Base-by-base conservation (phyloP, 2,888 invertebrate genomes). In the Nemotelus pantherinus region DNA sequence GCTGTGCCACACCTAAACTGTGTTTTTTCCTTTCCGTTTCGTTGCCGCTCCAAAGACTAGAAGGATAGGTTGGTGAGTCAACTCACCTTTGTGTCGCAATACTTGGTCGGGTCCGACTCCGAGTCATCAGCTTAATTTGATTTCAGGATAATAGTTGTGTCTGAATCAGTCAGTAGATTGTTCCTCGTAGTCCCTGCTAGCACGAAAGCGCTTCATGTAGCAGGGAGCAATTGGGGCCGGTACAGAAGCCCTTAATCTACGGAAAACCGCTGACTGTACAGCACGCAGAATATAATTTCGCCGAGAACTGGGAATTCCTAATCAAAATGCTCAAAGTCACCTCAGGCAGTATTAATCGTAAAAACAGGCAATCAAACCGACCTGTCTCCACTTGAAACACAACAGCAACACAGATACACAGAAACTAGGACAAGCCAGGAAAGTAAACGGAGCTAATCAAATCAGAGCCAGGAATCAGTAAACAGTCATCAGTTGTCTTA, bases 51-150 rank as follows among this genome's bases (percentile, higher is more conserved):
- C 39, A n/a, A 2, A 44, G 44, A 58, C n/a, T 39, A 44, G 39
- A 45, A 57, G 58, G 72, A 72, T 45, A 9, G n/a, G 2, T n/a
- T 41, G 25, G 41, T 72, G 44, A n/a, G 9, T 72, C 45, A 58
- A 3, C n/a, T 44, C 60, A 41, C 39, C 53, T 68, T 53, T 55
- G 9, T 6, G 9, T 43, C 55, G 39, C 25, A 43, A 4, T 45
- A 53, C 10, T 71, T 25, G 25, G 25, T 25, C 25, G 25, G 25
- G 39, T 5, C 7, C 55, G 60, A 48, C 41, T 74, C 44, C 3
- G 10, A 74, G 48, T 48, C 74, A 74, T 74, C 74, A 74, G 47
- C 60, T 60, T 74, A 74, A 74, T 60, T 74, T 41, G 48, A 60
- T 74, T 60, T 45, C 63, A 74, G 74, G 60, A 60, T 60, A 60